Percentiles rank a stretch among this genome's conserved stretches.
Evolutionary conservation across 2,113 vertebrate species (phyloP).

Genomic region (Scomber colias): DNA sequence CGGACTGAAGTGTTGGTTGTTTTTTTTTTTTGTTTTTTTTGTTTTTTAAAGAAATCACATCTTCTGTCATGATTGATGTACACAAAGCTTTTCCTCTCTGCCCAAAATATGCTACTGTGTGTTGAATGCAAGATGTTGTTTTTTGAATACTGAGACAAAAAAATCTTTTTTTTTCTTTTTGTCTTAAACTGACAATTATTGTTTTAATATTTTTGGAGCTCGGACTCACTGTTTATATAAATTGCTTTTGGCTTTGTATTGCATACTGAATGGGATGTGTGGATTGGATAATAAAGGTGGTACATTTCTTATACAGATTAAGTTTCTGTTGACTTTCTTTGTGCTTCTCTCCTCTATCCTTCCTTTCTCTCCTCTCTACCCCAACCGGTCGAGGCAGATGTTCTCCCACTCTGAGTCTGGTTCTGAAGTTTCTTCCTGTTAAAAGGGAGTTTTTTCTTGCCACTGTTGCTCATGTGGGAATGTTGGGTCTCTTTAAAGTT

Average conservation of each 20-base stretch:
- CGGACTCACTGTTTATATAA: constrained; percentile 63
- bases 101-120: constrained; percentile 64
- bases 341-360: too few relatives aligned
- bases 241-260: constrained; percentile 69
- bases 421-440: too few relatives aligned
- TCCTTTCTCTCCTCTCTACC: too few relatives aligned
- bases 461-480: too few relatives aligned
- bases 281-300: constrained; percentile 83
- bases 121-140: constrained; percentile 45
- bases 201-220: constrained; percentile 63
- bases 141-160: constrained; percentile 55
- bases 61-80: constrained; percentile 45
- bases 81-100: constrained; percentile 27
- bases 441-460: too few relatives aligned
- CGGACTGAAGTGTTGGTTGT: constrained; percentile 30
- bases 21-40: too few relatives aligned
- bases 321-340: neutral
- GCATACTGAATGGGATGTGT: constrained; percentile 71
- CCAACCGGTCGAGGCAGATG: too few relatives aligned
- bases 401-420: too few relatives aligned
- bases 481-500: too few relatives aligned
- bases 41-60: constrained; percentile 30
- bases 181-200: constrained; percentile 65
- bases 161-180: constrained; percentile 33
- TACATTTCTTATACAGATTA: constrained; percentile 74